A percentile compares a stretch with the other conserved stretches of the same genome.
Conservation (phyloP, 2,797 vertebrate genomes). For the Eurystomus glaucurus region DNA sequence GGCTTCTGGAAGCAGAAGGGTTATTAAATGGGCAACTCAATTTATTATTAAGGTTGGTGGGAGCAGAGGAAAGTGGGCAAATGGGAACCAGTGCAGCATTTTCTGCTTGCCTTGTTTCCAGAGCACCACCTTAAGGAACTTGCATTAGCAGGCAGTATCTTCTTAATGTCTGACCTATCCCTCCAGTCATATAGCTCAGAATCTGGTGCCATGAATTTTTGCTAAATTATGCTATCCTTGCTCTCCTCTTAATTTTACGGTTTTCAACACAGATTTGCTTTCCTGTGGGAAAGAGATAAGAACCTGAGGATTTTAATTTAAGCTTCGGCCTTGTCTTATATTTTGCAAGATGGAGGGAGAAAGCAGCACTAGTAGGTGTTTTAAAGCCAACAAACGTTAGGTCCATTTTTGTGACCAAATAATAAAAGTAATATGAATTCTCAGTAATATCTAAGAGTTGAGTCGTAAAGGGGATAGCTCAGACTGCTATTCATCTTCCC, state of each 20-base stretch:
- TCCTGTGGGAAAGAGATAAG: constrained; percentile 96
- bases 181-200: constrained; percentile 87
- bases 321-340: constrained; percentile 89
- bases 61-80: not conserved
- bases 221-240: constrained; percentile 93
- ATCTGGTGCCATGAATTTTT: constrained; percentile 90
- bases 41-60: not conserved
- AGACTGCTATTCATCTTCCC: not conserved
- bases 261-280: constrained; percentile 97
- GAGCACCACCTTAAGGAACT: constrained; percentile 82
- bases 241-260: constrained; percentile 96
- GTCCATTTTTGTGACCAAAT: constrained; percentile 82
- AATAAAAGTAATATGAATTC: constrained; percentile 81
- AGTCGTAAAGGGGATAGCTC: constrained; percentile 54
- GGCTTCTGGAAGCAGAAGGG: constrained; percentile 21
- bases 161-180: constrained; percentile 86
- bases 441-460: constrained; percentile 60
- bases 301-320: constrained; percentile 93
- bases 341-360: constrained; percentile 84
- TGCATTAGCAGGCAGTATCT: constrained; percentile 85
- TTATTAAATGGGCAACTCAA: constrained; percentile 20
- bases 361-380: constrained; percentile 79
- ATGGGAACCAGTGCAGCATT: constrained; percentile 8
- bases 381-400: constrained; percentile 81
- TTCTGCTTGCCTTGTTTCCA: constrained; percentile 72